These are phyloP conservation scores for Dryococelus australis DNA, from an alignment of 2,888 invertebrate genomes.

Conservation along the genomic window DNA sequence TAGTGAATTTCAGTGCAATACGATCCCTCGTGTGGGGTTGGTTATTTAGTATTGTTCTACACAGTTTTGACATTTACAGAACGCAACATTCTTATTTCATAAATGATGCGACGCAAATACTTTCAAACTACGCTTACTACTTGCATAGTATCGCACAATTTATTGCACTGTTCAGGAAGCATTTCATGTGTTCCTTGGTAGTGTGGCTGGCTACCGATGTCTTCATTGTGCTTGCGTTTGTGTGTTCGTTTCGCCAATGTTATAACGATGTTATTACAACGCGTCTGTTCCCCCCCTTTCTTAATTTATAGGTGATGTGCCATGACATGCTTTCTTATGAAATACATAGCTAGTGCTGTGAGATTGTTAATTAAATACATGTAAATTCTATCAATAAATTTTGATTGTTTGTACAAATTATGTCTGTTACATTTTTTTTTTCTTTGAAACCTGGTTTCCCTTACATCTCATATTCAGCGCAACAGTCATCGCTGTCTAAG, in stretches of 20 bases:
- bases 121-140: neutral
- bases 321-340: neutral
- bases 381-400: slow-evolving; percentile 10
- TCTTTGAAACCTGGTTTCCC: too few relatives aligned
- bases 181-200: neutral
- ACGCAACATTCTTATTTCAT: too few relatives aligned
- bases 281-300: neutral
- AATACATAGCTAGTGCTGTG: neutral
- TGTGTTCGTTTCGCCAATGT: neutral
- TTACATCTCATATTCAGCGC: too few relatives aligned
- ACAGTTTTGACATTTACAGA: too few relatives aligned
- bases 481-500: too few relatives aligned
- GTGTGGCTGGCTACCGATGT: neutral
- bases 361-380: neutral
- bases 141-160: neutral
- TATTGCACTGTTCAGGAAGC: neutral
- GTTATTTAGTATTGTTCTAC: too few relatives aligned
- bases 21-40: too few relatives aligned
- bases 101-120: too few relatives aligned
- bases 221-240: neutral
- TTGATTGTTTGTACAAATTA: neutral
- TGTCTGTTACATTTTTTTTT: too few relatives aligned
- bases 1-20: too few relatives aligned
- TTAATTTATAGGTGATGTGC: neutral
- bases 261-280: neutral